These are phyloP conservation scores for Philonicus albiceps DNA, from an alignment of 2,888 invertebrate species.

Conservation along the genomic window DNA sequence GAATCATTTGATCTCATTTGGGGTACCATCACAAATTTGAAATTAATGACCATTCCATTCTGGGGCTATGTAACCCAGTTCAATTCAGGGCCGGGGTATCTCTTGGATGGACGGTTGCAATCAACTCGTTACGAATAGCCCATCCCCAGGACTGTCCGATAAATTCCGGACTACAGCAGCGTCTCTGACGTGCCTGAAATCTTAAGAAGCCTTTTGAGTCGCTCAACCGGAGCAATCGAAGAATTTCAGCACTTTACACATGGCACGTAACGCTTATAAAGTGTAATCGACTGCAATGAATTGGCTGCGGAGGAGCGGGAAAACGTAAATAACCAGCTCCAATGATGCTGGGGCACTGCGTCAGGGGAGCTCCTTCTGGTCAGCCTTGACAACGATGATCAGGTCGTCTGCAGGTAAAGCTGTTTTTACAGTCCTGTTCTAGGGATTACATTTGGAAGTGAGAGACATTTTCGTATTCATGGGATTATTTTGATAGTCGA, in stretches of 20 bases:
- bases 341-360: neutral
- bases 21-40: neutral
- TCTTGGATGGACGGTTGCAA: neutral
- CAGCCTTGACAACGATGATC: neutral
- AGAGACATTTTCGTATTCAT: neutral
- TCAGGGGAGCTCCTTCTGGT: neutral
- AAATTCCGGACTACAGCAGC: constrained; percentile 6
- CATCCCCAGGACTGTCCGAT: neutral
- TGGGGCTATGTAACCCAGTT: neutral
- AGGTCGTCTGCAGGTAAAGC: neutral
- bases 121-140: neutral
- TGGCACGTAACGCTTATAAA: neutral
- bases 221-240: neutral
- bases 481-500: neutral
- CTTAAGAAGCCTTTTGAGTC: neutral
- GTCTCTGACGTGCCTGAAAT: neutral
- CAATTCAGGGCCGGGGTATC: neutral
- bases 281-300: neutral
- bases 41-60: neutral
- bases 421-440: neutral
- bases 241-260: neutral
- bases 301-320: neutral
- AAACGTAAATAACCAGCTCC: neutral
- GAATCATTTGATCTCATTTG: neutral
- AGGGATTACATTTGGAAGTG: neutral